phyloP scores from a whole-genome alignment of 2,888 invertebrate species.

The Periphyllus acericola region DNA sequence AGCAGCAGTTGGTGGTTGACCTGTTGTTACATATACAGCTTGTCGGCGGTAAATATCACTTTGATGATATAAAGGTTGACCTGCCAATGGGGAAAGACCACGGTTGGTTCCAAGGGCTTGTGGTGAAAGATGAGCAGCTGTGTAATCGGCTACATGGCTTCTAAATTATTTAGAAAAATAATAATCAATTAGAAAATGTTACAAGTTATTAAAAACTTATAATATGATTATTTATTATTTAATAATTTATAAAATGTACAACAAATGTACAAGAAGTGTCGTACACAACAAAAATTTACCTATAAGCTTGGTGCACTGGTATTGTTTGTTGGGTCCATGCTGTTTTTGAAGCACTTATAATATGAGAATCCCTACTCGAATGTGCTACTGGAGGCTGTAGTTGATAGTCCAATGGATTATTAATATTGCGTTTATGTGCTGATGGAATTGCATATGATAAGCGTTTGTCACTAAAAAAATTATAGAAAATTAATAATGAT shows the following conservation, averaged over 20 bases:
- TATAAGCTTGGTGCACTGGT: constrained; percentile 69
- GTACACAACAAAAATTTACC: constrained; percentile 65
- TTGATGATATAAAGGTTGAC: constrained; percentile 74
- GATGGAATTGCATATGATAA: constrained; percentile 72
- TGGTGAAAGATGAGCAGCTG: constrained; percentile 69
- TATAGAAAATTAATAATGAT: background rate
- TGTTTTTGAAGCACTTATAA: constrained; percentile 69
- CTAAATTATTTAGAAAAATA: background rate
- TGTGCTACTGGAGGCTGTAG: constrained; percentile 66
- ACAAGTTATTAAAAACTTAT: too few species aligned
- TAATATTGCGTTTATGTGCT: constrained; percentile 67
- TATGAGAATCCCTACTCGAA: constrained; percentile 70
- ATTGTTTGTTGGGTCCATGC: constrained; percentile 69
- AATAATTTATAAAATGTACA: too few species aligned
- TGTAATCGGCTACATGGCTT: constrained; percentile 62
- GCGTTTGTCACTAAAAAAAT: constrained; percentile 70
- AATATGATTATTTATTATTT: too few species aligned
- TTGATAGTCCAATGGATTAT: constrained; percentile 64
- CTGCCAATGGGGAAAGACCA: constrained; percentile 68
- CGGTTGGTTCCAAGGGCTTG: constrained; percentile 67
- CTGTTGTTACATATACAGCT: constrained; percentile 77
- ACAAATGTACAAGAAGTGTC: too few species aligned
- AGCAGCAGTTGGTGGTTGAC: constrained; percentile 68
- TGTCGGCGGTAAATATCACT: constrained; percentile 74
- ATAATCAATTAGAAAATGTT: background rate